Evolutionary conservation across 2,113 vertebrate genomes (phyloP), one percentile per base, ranked within the genome.

Genomic region (Lanius collurio): DNA sequence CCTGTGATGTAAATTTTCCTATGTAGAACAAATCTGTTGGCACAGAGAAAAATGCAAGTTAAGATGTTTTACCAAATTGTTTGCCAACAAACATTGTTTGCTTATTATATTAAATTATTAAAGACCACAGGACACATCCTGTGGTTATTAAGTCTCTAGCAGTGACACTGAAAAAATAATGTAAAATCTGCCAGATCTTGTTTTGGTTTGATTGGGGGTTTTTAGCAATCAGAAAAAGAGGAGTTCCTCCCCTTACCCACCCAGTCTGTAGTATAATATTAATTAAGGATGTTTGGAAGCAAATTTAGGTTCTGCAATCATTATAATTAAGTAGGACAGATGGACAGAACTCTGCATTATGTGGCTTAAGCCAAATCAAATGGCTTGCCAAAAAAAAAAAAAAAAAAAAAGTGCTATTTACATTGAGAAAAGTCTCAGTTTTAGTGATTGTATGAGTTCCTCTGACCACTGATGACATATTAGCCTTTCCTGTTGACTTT

Each of bases 221-320:
- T 83, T 92, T 65, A 68, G 71, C 56, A 89, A 69, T 62, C 4
- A 3, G 74, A 79, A 82, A 59, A 16, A 71, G 78, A 85, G 44
- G 24, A 94, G 19, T 83, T 88, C 52, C 42, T 87, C 83, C 76
- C 55, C 28, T 76, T 85, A 64, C 41, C 70, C 73, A 69, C 59
- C 83, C 76, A 78, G 47, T 37, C 93, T 89, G 75, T 56, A 91
- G 73, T 74, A 81, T 68, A 83, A 69, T 79, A 80, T 96, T 97
- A 93, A 95, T 95, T 97, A 96, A 93, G 83, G 71, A 84, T 63
- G 50, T 89, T 96, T 86, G 60, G 71, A 96, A 96, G 87, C 59
- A 92, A 93, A 96, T 77, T 77, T 93, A 82, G 67, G 55, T 80
- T 92, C 80, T 91, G 60, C 77, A 90, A 39, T 87, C 64, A 83